Conservation (phyloP, 2,113 vertebrate species). For the Daboia siamensis region DNA sequence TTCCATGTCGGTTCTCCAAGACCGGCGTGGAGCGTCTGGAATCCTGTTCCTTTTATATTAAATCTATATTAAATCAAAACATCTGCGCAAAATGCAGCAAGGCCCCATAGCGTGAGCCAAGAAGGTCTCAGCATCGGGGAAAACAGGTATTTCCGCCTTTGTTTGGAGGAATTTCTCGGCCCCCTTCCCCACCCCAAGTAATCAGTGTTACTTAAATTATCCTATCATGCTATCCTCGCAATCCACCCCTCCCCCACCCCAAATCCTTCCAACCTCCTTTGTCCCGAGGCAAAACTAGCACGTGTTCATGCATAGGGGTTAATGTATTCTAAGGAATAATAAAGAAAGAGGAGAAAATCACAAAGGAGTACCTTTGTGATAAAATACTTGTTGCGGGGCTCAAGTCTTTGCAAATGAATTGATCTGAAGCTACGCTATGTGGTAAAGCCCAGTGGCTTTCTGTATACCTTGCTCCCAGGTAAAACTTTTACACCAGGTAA, state of each 20-base stretch:
- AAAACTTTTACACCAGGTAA: neutral
- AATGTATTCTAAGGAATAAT: neutral
- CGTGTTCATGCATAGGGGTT: neutral
- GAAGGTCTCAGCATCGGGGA: neutral
- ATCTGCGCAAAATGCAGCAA: neutral
- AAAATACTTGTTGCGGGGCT: neutral
- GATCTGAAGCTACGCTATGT: neutral
- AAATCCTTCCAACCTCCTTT: neutral
- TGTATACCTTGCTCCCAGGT: neutral
- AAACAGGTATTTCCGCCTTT: neutral
- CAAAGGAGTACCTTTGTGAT: neutral
- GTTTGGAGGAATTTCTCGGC: neutral
- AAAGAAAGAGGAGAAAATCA: neutral
- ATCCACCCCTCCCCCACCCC: accelerated
- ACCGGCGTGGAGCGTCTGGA: neutral
- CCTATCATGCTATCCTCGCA: neutral
- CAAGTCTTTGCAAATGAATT: neutral
- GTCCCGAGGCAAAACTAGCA: neutral
- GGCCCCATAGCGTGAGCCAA: neutral
- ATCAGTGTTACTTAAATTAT: neutral
- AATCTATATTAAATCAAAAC: neutral
- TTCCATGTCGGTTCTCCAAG: neutral
- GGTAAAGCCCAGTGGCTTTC: neutral
- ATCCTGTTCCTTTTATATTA: neutral
- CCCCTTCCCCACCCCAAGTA: neutral